phyloP scores from a whole-genome alignment of 2,797 vertebrate species.

The Perodicticus potto region DNA sequence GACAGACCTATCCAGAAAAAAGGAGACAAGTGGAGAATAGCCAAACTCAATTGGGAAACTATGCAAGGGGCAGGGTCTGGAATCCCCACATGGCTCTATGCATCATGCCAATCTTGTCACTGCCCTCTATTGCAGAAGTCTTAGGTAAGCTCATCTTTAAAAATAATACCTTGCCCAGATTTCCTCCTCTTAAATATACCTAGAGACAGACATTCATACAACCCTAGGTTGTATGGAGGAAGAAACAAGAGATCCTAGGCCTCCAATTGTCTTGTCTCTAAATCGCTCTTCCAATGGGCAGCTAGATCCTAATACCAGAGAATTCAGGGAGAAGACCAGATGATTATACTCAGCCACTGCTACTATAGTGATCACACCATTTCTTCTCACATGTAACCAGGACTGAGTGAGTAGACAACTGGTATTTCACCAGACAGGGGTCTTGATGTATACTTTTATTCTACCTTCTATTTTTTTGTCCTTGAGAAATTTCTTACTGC shows the following conservation, averaged over 20 bases:
- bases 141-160: slow-evolving; percentile 26
- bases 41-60: not conserved
- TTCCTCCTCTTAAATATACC: slow-evolving; percentile 37
- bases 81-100: not conserved
- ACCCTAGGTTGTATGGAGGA: not conserved
- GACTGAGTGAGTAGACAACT: not conserved
- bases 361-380: not conserved
- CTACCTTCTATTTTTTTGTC: not conserved
- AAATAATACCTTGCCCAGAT: slow-evolving; percentile 24
- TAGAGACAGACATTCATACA: slow-evolving; percentile 18
- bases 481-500: not conserved
- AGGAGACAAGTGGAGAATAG: not conserved
- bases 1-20: slow-evolving; percentile 79
- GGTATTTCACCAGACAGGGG: not conserved
- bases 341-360: slow-evolving; percentile 7
- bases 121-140: slow-evolving; percentile 11
- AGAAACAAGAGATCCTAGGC: not conserved
- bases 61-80: not conserved
- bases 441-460: not conserved
- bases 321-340: not conserved
- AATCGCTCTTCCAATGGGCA: slow-evolving; percentile 31
- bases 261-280: not conserved
- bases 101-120: not conserved
- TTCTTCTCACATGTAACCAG: not conserved
- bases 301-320: not conserved